Conservation (phyloP, 92 coral and sea anemone genomes). For the Siderastrea radians region DNA sequence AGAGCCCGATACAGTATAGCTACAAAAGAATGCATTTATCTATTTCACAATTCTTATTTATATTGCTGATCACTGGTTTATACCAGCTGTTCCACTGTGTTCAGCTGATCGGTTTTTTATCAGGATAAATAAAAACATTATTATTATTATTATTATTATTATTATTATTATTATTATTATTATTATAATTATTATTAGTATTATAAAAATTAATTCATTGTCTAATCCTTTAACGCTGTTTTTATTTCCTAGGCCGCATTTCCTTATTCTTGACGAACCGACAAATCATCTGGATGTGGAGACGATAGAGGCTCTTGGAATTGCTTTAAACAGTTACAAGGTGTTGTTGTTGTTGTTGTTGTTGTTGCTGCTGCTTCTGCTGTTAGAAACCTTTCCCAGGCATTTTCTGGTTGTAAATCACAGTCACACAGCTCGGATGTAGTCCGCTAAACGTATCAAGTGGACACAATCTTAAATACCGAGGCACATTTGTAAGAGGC, state of each 20-base stretch:
- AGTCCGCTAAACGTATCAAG: no score
- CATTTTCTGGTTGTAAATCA: background rate
- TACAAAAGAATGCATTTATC: no score
- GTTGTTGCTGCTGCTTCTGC: background rate
- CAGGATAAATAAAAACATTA: no score
- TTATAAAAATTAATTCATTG: background rate
- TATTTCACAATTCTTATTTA: no score
- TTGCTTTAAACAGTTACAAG: constrained; percentile 77
- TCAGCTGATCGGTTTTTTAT: no score
- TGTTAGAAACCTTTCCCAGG: background rate
- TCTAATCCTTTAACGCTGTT: background rate
- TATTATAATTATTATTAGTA: background rate
- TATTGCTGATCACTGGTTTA: no score
- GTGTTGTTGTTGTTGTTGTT: constrained; percentile 25
- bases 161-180: background rate
- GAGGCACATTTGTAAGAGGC: background rate
- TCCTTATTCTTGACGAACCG: constrained; percentile 90
- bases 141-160: no score
- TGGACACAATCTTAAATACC: background rate
- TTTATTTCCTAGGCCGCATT: constrained; percentile 73
- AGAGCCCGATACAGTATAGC: no score
- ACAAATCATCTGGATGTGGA: constrained; percentile 93
- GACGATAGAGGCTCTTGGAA: constrained; percentile 91
- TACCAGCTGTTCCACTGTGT: no score
- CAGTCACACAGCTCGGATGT: no score